Evolutionary conservation across 2,888 invertebrate species (phyloP).

Genomic region (Ganaspis brasiliensis): DNA sequence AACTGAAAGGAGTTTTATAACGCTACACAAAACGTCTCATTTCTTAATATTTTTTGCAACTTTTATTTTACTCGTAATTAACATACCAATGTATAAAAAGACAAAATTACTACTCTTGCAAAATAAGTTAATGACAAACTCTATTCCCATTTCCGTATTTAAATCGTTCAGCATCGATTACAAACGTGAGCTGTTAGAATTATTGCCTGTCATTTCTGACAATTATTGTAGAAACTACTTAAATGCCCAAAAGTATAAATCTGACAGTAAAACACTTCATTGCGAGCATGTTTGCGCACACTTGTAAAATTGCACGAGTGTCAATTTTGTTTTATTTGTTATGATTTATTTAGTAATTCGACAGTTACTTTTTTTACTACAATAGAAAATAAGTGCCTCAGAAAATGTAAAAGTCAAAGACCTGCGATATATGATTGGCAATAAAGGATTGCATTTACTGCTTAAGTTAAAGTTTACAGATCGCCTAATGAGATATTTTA

Average conservation of each 20-base stretch:
- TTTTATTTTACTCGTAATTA: background rate
- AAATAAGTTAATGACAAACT: slow-evolving; percentile 5
- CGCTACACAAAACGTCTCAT: too few species aligned
- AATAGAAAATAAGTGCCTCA: background rate
- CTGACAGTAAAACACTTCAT: background rate
- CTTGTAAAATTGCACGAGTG: background rate
- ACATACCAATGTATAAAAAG: slow-evolving; percentile 3
- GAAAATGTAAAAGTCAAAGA: slow-evolving; percentile 3
- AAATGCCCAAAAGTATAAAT: background rate
- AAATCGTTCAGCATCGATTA: background rate
- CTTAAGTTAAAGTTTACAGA: slow-evolving; percentile 1
- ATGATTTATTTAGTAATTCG: slow-evolving; percentile 18
- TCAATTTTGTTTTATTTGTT: background rate
- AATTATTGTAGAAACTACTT: slow-evolving; percentile 6
- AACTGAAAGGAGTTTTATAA: too few species aligned
- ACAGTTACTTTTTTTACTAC: background rate
- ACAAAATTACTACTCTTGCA: background rate
- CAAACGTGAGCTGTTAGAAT: background rate
- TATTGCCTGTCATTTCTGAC: slow-evolving; percentile 1
- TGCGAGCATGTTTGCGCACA: background rate
- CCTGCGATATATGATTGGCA: slow-evolving; percentile 23
- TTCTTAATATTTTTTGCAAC: background rate
- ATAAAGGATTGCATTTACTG: slow-evolving; percentile 17
- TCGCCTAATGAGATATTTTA: slow-evolving; percentile 15
- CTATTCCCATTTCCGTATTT: slow-evolving; percentile 14